A percentile compares a stretch with the other conserved stretches of the same genome.
Conservation (phyloP, 2,113 vertebrate genomes). For the Sceloporus undulatus region DNA sequence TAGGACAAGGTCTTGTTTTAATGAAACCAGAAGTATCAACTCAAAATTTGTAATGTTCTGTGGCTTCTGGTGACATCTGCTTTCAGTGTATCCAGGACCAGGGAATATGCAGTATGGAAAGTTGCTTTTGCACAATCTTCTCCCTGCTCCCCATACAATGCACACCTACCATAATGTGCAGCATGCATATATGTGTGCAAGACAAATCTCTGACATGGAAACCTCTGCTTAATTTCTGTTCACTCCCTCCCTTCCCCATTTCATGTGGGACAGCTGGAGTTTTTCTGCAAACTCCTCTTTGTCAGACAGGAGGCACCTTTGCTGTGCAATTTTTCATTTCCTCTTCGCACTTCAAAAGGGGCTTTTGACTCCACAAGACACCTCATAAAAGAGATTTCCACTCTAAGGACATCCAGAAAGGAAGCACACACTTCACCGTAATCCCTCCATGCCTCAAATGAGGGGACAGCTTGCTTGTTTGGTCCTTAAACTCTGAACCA, state of each 20-base stretch:
- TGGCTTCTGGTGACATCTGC: background rate
- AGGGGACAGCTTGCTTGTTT: background rate
- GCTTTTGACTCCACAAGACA: slow-evolving; percentile 1
- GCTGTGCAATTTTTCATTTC: slow-evolving; percentile 15
- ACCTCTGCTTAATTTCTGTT: slow-evolving; percentile 22
- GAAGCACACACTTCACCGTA: slow-evolving; percentile 12
- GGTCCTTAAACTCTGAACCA: background rate
- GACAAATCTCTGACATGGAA: slow-evolving; percentile 34
- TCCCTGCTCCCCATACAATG: background rate
- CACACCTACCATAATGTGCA: background rate
- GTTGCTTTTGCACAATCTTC: background rate
- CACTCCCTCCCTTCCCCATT: background rate
- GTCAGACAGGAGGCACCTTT: background rate
- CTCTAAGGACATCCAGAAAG: slow-evolving; percentile 8
- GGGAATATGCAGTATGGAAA: background rate
- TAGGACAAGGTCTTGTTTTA: background rate
- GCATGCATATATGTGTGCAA: background rate
- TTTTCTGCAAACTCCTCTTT: slow-evolving; percentile 3
- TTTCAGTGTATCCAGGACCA: slow-evolving; percentile 3
- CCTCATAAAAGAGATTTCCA: slow-evolving; percentile 36
- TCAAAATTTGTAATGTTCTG: background rate
- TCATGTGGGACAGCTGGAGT: slow-evolving; percentile 2
- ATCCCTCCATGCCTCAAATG: rapidly evolving
- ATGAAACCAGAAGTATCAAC: background rate
- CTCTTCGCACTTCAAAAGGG: slow-evolving; percentile 22